These are phyloP conservation scores for Phoenicopterus ruber DNA, from an alignment of 2,113 vertebrate genomes.

Conservation along the genomic window DNA sequence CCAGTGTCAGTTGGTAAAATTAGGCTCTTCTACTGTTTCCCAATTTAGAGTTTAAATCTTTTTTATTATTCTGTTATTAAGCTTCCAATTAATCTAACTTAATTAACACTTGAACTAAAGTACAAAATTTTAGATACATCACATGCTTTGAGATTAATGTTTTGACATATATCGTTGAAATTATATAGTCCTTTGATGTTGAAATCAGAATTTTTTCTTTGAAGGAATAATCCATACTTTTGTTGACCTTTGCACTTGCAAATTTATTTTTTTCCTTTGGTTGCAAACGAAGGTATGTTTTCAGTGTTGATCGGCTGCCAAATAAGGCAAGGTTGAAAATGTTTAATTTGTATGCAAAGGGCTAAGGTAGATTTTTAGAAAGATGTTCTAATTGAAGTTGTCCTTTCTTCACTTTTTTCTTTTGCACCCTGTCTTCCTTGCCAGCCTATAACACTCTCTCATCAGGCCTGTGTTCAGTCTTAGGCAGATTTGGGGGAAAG, in stretches of 20 bases:
- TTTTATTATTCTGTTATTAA: slow-evolving; percentile 10
- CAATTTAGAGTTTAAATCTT: not conserved
- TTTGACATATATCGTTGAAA: not conserved
- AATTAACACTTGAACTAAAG: slow-evolving; percentile 31
- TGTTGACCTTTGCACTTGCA: not conserved
- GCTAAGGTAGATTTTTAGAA: not conserved
- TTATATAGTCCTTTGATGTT: slow-evolving; percentile 3
- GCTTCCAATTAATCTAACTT: slow-evolving; percentile 20
- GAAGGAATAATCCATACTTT: not conserved
- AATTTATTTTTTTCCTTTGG: not conserved
- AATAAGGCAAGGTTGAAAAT: not conserved
- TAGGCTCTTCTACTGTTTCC: not conserved
- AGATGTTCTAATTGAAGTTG: not conserved
- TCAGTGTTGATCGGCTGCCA: not conserved
- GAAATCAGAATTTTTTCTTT: not conserved
- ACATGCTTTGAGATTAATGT: not conserved
- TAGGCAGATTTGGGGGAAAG: not conserved
- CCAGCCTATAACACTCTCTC: not conserved
- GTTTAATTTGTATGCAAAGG: not conserved
- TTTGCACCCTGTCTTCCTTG: not conserved
- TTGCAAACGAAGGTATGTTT: not conserved
- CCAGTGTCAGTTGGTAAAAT: not conserved
- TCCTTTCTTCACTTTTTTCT: not conserved
- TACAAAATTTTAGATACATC: not conserved
- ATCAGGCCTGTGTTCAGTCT: not conserved